Evolutionary conservation across 2,797 vertebrate genomes (phyloP).

Genomic region (Lepus townsendii): DNA sequence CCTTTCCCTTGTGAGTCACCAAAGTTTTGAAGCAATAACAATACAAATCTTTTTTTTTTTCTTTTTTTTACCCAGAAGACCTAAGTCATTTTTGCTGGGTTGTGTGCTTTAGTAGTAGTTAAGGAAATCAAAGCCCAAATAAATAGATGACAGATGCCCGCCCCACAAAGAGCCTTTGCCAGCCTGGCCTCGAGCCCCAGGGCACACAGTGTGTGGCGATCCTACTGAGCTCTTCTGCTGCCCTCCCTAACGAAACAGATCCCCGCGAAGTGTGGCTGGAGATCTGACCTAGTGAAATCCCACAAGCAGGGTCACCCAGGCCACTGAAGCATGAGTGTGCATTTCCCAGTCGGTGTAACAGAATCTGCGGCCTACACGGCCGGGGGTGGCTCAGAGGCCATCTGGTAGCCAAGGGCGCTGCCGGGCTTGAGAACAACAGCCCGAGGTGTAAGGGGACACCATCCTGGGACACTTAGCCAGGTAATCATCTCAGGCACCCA

Average conservation of each 20-base stretch:
- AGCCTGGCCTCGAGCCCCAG: neutral
- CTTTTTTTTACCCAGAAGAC: neutral
- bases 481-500: constrained; percentile 30
- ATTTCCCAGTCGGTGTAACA: constrained; percentile 31
- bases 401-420: constrained; percentile 58
- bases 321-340: constrained; percentile 69
- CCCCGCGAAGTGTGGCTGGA: constrained; percentile 52
- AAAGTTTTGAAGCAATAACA: constrained; percentile 40
- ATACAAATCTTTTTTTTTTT: neutral
- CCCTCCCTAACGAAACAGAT: neutral
- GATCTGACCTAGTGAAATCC: constrained; percentile 55
- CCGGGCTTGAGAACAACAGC: constrained; percentile 48
- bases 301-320: neutral
- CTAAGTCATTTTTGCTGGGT: neutral
- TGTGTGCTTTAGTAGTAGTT: neutral
- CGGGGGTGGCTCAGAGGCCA: constrained; percentile 5
- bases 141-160: neutral
- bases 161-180: neutral
- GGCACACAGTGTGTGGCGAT: neutral
- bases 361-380: neutral
- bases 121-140: constrained; percentile 25
- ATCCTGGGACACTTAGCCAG: neutral
- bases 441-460: neutral
- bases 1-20: neutral
- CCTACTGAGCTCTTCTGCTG: neutral